Percentiles rank a stretch among this genome's conserved stretches.
phyloP scores from a whole-genome alignment of 2,113 vertebrate genomes.

The Pygoscelis adeliae region DNA sequence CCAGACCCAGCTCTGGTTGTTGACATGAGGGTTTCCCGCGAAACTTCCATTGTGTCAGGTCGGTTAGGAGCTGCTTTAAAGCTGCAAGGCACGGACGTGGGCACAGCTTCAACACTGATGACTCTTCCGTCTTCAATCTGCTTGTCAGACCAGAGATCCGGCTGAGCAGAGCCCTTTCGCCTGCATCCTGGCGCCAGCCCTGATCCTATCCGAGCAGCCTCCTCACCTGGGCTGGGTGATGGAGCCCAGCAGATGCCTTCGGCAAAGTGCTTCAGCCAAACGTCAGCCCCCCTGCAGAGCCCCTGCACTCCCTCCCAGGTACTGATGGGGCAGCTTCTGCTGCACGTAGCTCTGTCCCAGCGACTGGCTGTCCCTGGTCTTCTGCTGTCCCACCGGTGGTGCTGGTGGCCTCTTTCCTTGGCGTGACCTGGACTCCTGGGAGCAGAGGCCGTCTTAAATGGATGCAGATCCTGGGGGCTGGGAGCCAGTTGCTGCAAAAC shows the following conservation, averaged over 20 bases:
- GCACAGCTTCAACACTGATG: neutral
- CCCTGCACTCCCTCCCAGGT: neutral
- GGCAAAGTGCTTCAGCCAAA: neutral
- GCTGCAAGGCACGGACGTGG: neutral
- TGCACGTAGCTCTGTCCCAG: neutral
- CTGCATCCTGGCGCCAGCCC: neutral
- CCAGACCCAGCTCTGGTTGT: neutral
- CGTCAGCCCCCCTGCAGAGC: neutral
- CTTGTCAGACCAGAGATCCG: neutral
- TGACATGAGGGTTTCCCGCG: neutral
- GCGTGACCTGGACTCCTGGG: neutral
- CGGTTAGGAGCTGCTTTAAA: neutral
- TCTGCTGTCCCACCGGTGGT: neutral
- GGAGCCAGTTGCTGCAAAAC: neutral
- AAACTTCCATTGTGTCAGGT: neutral
- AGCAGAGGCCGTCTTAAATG: no score
- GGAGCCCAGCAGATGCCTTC: neutral
- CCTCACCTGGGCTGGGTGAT: neutral
- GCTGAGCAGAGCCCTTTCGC: neutral
- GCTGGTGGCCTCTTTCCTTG: neutral
- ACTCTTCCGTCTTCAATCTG: neutral
- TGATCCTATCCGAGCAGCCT: neutral
- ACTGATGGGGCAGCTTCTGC: neutral
- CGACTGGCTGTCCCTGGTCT: neutral
- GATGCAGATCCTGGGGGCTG: neutral